Base-by-base conservation (phyloP, 1,140 invertebrate species). In the Drosophila neocordata region DNA sequence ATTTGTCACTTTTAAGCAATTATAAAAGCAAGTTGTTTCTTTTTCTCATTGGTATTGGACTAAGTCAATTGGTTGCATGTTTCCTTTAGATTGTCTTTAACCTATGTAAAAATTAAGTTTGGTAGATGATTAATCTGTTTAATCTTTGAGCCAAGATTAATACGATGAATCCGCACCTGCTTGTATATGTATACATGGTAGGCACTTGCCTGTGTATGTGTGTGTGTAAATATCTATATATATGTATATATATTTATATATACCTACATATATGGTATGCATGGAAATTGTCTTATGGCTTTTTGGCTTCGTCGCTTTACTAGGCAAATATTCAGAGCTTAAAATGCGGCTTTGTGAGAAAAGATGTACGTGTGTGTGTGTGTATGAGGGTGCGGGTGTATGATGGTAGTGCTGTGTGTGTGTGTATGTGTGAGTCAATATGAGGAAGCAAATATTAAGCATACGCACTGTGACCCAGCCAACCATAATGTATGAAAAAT, bases 231-330 rank as follows among this genome's bases (percentile, higher is more conserved):
- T 31, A 31, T 31, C 27, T 31, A 53, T 12, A 41, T 31, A 41
- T n/a, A 11, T 31, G n/a, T n/a, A 22, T 11, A 20, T 24, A 57
- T 55, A 41, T 58, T 20, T 71, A 48, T 13, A 9, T 2, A 13
- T 13, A 2, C 37, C 51, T 65, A 57, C 4, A 44, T 15, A 57
- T 27, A 20, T 31, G 57, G 69, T 65, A 68, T 53, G 70, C 77
- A 68, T 72, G 70, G 41, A 88, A 87, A 88, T 87, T 87, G 83
- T 88, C 83, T 88, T 88, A 77, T 79, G 73, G 75, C 82, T 79
- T 79, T 77, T 68, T 51, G 80, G 65, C 67, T 58, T 56, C 38
- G 48, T 58, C 38, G 74, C 59, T 44, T 68, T 76, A 78, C 78
- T 58, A 63, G 53, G 79, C 79, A 87, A 88, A 88, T 87, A 88